Percentiles rank a stretch among this genome's conserved stretches.
These are phyloP conservation scores for Rachycentron canadum DNA, from an alignment of 2,797 vertebrate genomes.

Conservation along the genomic window DNA sequence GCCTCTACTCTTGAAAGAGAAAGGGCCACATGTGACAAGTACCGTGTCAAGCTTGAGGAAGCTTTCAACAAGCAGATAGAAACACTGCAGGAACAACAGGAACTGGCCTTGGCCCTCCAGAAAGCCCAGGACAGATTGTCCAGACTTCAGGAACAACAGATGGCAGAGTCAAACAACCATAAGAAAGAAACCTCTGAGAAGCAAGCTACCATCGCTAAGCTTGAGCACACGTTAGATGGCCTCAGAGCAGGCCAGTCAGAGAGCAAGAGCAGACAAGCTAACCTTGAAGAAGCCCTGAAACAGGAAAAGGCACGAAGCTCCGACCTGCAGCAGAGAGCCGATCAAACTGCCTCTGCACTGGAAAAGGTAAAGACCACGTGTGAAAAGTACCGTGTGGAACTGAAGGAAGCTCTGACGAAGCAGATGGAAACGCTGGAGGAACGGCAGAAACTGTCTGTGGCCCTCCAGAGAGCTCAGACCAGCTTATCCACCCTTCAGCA, in stretches of 20 bases:
- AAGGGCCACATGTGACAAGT: background rate
- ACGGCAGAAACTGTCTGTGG: background rate
- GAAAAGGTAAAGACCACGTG: background rate
- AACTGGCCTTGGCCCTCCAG: background rate
- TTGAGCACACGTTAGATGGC: background rate
- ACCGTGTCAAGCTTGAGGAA: rapidly evolving
- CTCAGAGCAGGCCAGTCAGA: background rate
- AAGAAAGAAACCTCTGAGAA: background rate
- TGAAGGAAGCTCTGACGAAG: background rate
- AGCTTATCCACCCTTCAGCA: background rate
- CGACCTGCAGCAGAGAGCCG: too few relatives aligned
- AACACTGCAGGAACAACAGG: background rate
- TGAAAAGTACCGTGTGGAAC: rapidly evolving
- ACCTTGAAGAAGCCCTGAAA: background rate
- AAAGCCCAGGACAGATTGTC: background rate
- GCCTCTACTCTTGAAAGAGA: background rate
- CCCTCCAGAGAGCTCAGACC: background rate
- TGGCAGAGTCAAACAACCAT: background rate
- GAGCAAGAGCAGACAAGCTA: background rate
- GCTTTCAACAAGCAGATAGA: background rate
- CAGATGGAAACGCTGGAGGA: background rate
- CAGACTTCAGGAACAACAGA: background rate
- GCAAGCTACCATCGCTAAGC: background rate
- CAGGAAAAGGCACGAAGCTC: background rate
- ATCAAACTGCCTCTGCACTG: background rate